phyloP scores from a whole-genome alignment of 1,140 invertebrate genomes.

The Pseudomyrmex pallidus region DNA sequence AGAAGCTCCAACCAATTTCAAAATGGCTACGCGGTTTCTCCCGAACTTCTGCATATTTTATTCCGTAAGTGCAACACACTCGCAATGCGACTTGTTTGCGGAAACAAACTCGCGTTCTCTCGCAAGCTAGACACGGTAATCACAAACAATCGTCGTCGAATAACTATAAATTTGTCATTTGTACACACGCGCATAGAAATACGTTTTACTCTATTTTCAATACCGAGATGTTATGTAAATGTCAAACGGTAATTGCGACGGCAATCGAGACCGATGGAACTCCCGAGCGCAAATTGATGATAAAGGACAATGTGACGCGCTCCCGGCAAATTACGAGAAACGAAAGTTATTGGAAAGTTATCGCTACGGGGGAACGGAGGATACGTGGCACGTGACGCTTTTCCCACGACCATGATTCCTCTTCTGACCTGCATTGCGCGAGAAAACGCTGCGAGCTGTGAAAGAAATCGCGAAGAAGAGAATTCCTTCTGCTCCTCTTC shows the following conservation, averaged over 20 bases:
- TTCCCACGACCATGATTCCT: slow-evolving; percentile 50
- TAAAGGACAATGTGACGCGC: slow-evolving; percentile 11
- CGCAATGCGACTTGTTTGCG: too few species aligned
- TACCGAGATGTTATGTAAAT: too few species aligned
- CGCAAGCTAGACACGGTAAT: too few species aligned
- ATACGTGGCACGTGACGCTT: slow-evolving; percentile 34
- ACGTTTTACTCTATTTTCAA: not conserved
- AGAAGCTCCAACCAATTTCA: not conserved
- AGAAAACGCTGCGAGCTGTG: slow-evolving; percentile 18
- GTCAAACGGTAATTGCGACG: not conserved
- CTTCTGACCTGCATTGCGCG: slow-evolving; percentile 47
- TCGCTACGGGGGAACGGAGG: not conserved
- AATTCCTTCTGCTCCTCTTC: not conserved
- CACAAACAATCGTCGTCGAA: too few species aligned
- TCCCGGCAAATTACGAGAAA: slow-evolving; percentile 32
- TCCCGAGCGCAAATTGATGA: slow-evolving; percentile 15
- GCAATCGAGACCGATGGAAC: slow-evolving; percentile 26
- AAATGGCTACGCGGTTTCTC: not conserved
- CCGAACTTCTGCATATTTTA: not conserved
- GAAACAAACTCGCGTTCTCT: too few species aligned
- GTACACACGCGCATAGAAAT: not conserved
- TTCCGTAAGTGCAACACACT: too few species aligned
- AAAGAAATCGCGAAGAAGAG: slow-evolving; percentile 30
- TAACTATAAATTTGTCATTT: not conserved
- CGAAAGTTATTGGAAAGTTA: slow-evolving; percentile 47